Conservation (phyloP, 2,797 vertebrate genomes). For the Syndactyla subalaris region DNA sequence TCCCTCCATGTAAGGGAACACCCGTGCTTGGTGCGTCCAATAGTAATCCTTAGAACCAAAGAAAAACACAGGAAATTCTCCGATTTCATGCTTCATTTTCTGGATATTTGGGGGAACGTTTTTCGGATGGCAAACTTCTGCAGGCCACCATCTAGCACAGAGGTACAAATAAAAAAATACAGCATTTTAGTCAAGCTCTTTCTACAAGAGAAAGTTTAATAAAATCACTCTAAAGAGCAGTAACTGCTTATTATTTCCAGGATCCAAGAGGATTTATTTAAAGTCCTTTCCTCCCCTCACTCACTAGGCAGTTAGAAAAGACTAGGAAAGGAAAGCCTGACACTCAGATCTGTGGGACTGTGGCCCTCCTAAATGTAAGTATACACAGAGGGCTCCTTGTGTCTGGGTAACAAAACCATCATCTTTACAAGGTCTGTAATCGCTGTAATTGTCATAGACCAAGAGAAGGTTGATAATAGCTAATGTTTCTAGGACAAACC, state of each 20-base stretch:
- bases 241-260: not conserved
- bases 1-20: constrained; percentile 98
- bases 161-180: constrained; percentile 67
- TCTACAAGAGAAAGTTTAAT: not conserved
- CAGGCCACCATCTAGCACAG: constrained; percentile 94
- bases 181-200: constrained; percentile 13
- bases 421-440: not conserved
- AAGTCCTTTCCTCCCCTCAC: not conserved
- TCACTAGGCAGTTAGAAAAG: not conserved
- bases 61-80: constrained; percentile 98
- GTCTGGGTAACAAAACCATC: not conserved
- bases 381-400: not conserved
- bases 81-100: constrained; percentile 96
- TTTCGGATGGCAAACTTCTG: constrained; percentile 95
- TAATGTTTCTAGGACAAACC: not conserved
- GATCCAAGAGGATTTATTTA: not conserved
- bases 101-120: constrained; percentile 98
- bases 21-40: constrained; percentile 97
- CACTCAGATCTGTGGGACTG: not conserved
- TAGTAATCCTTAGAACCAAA: constrained; percentile 99
- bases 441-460: not conserved
- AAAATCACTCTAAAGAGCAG: not conserved
- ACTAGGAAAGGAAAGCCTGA: not conserved
- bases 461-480: not conserved
- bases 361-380: not conserved